Evolutionary conservation across 1,140 invertebrate genomes (phyloP), one percentile per base, ranked within the genome.

Genomic region (Telenomus remus): DNA sequence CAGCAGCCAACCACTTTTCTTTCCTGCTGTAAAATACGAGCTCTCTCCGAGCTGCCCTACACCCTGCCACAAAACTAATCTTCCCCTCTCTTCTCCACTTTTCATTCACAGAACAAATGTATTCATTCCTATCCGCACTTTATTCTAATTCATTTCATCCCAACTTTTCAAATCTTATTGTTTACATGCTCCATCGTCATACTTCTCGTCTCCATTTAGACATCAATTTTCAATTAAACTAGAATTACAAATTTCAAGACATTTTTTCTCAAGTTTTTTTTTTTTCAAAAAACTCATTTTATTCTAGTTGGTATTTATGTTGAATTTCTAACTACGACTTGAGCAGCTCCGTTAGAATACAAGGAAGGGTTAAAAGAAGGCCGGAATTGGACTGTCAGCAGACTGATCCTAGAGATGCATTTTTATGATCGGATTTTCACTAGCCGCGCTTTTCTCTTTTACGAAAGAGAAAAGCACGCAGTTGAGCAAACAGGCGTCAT

Each of bases 1-100:
- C 78, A 81, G 64, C 66, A 70, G 73, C 50, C 76, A 68, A 82
- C 71, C 81, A 80, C 76, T 84, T 81, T 81, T 79, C 74, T 77
- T 72, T 79, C 69, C 59, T 75, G 65, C 65, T 80, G 71, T 66
- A 79, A 79, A 77, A 78, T 76, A 78, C 68, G 70, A 50, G 57
- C 51, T 54, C 74, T 71, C 65, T 54, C 66, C 37, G 3, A 4
- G 46, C 47, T 57, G 73, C 48, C 70, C 59, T 65, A 54, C 53
- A 37, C 56, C 55, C 64, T 60, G 50, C 61, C 54, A 34, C 57
- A 75, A 57, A 63, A 55, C 63, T 80, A 78, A 80, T 78, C 65
- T 74, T 71, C 51, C 33, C 53, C 53, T 53, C 15, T 59, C 19
- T 6, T 27, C 19, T n/a, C 42, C 16, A 33, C 34, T 43, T 55